phyloP scores from a whole-genome alignment of 2,888 invertebrate species.

The Trachelus tabidus region DNA sequence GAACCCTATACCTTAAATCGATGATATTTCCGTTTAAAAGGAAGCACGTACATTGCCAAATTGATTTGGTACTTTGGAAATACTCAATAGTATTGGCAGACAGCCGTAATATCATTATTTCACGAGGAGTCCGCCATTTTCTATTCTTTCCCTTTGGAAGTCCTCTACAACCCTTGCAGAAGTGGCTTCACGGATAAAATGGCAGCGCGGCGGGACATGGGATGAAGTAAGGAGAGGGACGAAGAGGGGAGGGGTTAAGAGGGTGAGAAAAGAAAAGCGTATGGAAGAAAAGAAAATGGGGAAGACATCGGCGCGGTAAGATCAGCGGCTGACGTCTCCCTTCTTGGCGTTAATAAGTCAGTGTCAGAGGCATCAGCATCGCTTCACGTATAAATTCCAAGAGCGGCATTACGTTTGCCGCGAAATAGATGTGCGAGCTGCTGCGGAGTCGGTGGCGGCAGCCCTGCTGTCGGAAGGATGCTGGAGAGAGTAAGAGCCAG shows the following conservation, averaged over 20 bases:
- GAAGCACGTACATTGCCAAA: too few relatives aligned
- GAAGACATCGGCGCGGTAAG: background rate
- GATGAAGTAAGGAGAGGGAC: background rate
- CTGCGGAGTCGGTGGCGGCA: background rate
- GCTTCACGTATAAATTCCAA: conserved; percentile 31
- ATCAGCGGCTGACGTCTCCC: background rate
- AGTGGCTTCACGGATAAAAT: too few relatives aligned
- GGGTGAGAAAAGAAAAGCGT: background rate
- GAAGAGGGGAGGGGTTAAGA: background rate
- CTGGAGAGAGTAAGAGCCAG: background rate
- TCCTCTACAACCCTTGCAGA: too few relatives aligned
- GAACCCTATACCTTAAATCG: background rate
- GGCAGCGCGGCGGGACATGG: background rate
- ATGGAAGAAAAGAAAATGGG: conserved; percentile 3
- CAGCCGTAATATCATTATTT: too few relatives aligned
- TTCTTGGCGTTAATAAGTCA: conserved; percentile 37
- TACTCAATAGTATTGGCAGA: too few relatives aligned
- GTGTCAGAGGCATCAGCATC: conserved; percentile 31
- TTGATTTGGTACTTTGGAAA: too few relatives aligned
- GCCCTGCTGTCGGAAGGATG: background rate
- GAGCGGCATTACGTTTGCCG: background rate
- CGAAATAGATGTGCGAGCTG: background rate
- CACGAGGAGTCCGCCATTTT: too few relatives aligned
- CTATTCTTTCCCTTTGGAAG: too few relatives aligned
- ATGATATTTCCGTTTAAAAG: background rate